Conservation (phyloP, 1,140 invertebrate genomes). For the Meloidogyne floridensis region DNA sequence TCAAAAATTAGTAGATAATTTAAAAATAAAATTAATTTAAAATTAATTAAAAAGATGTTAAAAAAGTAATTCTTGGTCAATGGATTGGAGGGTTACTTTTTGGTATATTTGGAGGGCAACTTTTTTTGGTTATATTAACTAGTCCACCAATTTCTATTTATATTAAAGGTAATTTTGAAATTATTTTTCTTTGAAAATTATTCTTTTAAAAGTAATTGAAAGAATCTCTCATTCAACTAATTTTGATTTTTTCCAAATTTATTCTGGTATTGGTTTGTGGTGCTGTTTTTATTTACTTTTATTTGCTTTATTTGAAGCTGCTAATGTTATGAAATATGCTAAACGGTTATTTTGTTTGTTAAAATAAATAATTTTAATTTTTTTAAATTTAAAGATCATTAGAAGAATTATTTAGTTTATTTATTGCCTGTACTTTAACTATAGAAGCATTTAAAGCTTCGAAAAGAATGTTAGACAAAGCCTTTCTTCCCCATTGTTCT, state of each 20-base stretch:
- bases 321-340: slow-evolving; percentile 68
- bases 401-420: slow-evolving; percentile 68
- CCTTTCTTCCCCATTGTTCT: slow-evolving; percentile 25
- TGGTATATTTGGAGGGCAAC: slow-evolving; percentile 68
- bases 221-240: slow-evolving; percentile 65
- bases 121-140: slow-evolving; percentile 67
- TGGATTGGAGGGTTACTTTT: slow-evolving; percentile 67
- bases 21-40: not conserved
- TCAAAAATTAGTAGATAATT: slow-evolving; percentile 66
- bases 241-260: slow-evolving; percentile 67
- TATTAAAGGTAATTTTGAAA: slow-evolving; percentile 55
- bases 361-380: not conserved
- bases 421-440: slow-evolving; percentile 68
- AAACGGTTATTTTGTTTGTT: slow-evolving; percentile 61
- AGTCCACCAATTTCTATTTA: slow-evolving; percentile 68
- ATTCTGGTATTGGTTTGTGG: slow-evolving; percentile 67
- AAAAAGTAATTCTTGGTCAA: slow-evolving; percentile 67
- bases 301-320: slow-evolving; percentile 66
- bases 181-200: slow-evolving; percentile 28
- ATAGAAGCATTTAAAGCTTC: slow-evolving; percentile 66
- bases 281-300: slow-evolving; percentile 67
- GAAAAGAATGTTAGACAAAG: slow-evolving; percentile 17
- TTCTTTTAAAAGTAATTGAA: slow-evolving; percentile 64
- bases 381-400: slow-evolving; percentile 64
- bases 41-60: slow-evolving; percentile 64